These are phyloP conservation scores for Psilopsiagon aymara DNA, from an alignment of 2,113 vertebrate species.

Conservation along the genomic window DNA sequence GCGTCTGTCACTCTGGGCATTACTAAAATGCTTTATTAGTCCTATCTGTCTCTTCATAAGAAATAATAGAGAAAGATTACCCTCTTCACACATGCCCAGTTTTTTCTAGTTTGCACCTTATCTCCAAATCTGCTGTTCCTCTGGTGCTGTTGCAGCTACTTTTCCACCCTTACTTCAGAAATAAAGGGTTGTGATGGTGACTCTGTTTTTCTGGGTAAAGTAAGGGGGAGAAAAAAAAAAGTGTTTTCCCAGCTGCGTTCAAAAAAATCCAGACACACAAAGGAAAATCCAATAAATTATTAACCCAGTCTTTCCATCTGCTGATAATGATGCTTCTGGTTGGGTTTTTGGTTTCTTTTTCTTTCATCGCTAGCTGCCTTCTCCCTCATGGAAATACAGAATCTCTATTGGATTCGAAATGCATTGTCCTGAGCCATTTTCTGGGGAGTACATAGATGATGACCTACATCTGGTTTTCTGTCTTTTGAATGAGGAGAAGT, in stretches of 20 bases:
- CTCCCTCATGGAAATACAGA: not conserved
- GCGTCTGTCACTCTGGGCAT: not conserved
- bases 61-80: not conserved
- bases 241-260: not conserved
- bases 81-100: not conserved
- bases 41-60: not conserved
- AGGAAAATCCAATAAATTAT: conserved; percentile 17
- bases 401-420: not conserved
- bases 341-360: not conserved
- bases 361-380: not conserved
- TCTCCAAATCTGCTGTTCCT: not conserved
- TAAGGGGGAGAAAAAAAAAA: not conserved
- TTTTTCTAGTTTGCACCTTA: not conserved
- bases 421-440: not conserved
- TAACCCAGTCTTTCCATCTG: conserved; percentile 27
- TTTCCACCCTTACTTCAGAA: not conserved
- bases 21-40: not conserved
- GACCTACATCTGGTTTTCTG: not conserved
- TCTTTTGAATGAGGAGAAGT: not conserved
- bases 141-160: not conserved
- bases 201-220: not conserved
- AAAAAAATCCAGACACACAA: not conserved
- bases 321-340: not conserved
- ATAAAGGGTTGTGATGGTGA: not conserved
- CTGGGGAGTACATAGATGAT: not conserved